These are phyloP conservation scores for Strongylocentrotus purpuratus DNA, from an alignment of 35 echinoderm and acorn worm genomes.

Conservation along the genomic window DNA sequence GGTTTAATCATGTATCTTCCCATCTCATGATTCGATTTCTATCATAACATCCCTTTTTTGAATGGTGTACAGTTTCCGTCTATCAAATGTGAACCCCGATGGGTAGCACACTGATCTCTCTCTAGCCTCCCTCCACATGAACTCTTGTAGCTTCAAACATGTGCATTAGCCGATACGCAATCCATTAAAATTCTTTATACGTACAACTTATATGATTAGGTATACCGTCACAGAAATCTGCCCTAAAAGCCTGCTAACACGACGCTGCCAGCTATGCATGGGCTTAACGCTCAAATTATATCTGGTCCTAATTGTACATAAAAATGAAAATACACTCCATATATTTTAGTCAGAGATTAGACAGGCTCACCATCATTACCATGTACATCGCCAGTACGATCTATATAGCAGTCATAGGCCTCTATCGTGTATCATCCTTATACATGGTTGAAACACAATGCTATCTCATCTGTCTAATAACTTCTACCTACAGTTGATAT, in stretches of 20 bases:
- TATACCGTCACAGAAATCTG: background rate
- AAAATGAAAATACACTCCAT: too few relatives aligned
- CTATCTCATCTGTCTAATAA: too few relatives aligned
- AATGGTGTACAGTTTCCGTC: background rate
- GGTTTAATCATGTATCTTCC: conserved; percentile 5
- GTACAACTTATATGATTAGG: background rate
- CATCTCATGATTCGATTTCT: conserved; percentile 11
- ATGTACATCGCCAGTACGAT: too few relatives aligned
- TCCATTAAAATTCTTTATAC: background rate
- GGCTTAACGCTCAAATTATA: too few relatives aligned
- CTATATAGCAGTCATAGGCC: too few relatives aligned
- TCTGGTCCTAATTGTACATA: too few relatives aligned
- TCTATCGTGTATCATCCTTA: too few relatives aligned
- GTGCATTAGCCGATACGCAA: background rate
- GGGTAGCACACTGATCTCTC: background rate
- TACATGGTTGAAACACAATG: too few relatives aligned
- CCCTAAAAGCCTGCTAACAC: background rate
- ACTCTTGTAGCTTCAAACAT: background rate
- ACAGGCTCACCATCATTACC: too few relatives aligned
- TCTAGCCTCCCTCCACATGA: background rate
- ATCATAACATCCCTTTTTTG: background rate
- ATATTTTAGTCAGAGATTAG: too few relatives aligned
- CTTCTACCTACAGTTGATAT: too few relatives aligned
- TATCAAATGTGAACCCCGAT: background rate
- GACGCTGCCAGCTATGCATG: background rate